phyloP scores from a whole-genome alignment of 2,797 vertebrate species.

The Eulemur rubriventer region DNA sequence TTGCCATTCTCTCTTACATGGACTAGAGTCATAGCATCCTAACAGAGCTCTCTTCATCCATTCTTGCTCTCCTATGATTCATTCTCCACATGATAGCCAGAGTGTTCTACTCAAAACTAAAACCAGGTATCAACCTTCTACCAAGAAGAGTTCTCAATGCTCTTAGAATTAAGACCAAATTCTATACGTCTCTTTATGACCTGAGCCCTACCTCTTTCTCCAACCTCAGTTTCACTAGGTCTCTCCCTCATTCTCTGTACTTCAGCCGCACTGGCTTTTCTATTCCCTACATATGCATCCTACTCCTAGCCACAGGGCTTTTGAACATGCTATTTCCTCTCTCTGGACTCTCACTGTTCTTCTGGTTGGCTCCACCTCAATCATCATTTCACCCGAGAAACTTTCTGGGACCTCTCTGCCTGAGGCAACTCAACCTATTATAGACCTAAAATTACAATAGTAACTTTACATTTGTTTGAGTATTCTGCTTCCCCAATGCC shows the following conservation, averaged over 20 bases:
- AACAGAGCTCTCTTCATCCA: background rate
- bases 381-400: background rate
- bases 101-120: background rate
- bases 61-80: background rate
- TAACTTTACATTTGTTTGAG: background rate
- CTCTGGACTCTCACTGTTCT: background rate
- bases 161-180: background rate
- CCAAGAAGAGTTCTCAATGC: background rate
- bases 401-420: background rate
- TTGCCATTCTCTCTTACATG: background rate
- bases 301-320: background rate
- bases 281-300: background rate
- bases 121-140: background rate
- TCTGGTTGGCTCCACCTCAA: background rate
- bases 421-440: background rate
- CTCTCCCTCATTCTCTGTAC: background rate
- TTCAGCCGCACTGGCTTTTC: background rate
- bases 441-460: background rate
- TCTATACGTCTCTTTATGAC: background rate
- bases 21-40: background rate
- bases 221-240: background rate
- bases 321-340: background rate
- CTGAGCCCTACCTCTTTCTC: background rate
- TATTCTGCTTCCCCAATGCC: background rate
- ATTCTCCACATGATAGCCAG: background rate